Conservation (phyloP, 2,888 invertebrate genomes). For the Nowickia ferox region DNA sequence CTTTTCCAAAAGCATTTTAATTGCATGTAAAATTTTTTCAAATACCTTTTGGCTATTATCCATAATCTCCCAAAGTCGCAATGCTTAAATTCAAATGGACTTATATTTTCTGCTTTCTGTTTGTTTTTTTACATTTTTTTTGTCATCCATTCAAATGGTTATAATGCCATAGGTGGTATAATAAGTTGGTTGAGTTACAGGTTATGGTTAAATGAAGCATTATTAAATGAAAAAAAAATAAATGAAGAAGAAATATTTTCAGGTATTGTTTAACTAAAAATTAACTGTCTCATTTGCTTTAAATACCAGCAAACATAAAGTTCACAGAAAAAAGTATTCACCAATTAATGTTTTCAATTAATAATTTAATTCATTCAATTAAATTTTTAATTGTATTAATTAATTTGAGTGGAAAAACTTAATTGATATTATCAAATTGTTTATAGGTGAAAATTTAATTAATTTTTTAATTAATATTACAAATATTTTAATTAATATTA, state of each 20-base stretch:
- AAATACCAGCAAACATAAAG: too few relatives aligned
- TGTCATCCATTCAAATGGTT: neutral
- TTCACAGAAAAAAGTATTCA: too few relatives aligned
- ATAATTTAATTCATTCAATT: neutral
- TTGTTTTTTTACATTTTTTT: neutral
- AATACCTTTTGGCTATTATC: constrained; percentile 55
- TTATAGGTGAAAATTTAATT: too few relatives aligned
- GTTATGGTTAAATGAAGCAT: neutral
- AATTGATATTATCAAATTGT: too few relatives aligned
- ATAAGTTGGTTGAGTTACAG: neutral
- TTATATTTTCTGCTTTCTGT: neutral
- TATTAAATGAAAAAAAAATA: neutral
- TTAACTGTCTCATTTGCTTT: too few relatives aligned
- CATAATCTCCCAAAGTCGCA: constrained; percentile 38
- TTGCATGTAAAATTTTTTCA: constrained; percentile 44
- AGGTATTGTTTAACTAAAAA: too few relatives aligned
- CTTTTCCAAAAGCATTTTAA: constrained; percentile 37
- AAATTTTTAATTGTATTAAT: neutral
- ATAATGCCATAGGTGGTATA: neutral
- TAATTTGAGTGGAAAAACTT: too few relatives aligned
- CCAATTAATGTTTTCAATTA: too few relatives aligned
- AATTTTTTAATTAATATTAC: too few relatives aligned
- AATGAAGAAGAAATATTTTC: too few relatives aligned
- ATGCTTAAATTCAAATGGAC: constrained; percentile 30
- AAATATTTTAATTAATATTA: too few relatives aligned